A percentile compares a stretch with the other conserved stretches of the same genome.
phyloP scores from a whole-genome alignment of 2,113 vertebrate species.

The Oxyura jamaicensis region DNA sequence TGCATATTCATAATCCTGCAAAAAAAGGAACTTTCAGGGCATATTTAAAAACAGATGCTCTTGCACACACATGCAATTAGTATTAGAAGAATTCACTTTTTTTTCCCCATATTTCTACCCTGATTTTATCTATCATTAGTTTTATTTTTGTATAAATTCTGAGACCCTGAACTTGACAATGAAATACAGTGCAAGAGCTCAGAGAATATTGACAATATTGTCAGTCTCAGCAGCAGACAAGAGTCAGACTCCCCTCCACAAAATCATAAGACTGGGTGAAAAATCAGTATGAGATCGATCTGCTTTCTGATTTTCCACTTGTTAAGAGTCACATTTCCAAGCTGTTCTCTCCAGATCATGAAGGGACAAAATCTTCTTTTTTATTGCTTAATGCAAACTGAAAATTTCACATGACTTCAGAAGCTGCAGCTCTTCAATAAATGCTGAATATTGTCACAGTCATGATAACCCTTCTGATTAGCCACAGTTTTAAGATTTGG shows the following conservation, averaged over 20 bases:
- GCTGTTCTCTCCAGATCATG: slow-evolving; percentile 19
- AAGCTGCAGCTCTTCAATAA: slow-evolving; percentile 7
- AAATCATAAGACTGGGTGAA: slow-evolving; percentile 21
- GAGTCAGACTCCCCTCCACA: neutral
- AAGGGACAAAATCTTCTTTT: slow-evolving; percentile 40
- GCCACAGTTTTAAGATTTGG: slow-evolving; percentile 17
- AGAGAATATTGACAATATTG: slow-evolving; percentile 22
- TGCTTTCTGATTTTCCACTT: slow-evolving; percentile 51
- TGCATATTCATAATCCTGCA: neutral
- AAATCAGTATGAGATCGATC: slow-evolving; percentile 52
- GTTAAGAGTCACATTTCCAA: slow-evolving; percentile 43
- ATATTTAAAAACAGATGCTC: neutral
- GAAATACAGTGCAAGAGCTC: neutral
- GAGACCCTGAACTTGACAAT: neutral
- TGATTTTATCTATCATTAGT: neutral
- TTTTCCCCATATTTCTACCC: neutral
- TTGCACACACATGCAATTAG: neutral
- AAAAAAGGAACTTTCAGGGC: neutral
- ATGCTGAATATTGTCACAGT: slow-evolving; percentile 1
- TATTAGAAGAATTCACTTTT: neutral
- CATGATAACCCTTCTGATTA: neutral
- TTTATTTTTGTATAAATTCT: slow-evolving; percentile 14
- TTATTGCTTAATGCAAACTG: slow-evolving; percentile 50
- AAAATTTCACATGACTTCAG: slow-evolving; percentile 44
- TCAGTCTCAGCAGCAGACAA: neutral